Percentiles rank a stretch among this genome's conserved stretches.
Evolutionary conservation across 2,797 vertebrate genomes (phyloP).

Genomic region (Sebastolobus alascanus): DNA sequence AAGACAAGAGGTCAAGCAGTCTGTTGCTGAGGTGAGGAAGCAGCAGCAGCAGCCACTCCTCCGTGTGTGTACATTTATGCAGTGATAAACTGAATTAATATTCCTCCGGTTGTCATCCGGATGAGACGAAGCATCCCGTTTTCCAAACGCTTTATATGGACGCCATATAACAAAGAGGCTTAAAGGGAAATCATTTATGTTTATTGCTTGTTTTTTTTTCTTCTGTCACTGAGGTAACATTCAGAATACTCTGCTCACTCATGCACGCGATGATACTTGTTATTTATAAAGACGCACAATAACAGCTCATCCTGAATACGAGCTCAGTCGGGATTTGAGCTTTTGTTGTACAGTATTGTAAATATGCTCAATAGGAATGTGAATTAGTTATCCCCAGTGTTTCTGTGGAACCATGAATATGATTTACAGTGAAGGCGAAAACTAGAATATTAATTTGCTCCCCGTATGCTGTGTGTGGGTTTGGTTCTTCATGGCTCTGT

Average conservation of each 20-base stretch:
- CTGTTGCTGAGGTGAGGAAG: conserved; percentile 34
- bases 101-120: conserved; percentile 25
- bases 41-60: conserved; percentile 29
- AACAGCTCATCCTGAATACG: conserved; percentile 58
- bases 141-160: conserved; percentile 35
- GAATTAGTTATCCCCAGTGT: conserved; percentile 48
- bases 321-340: conserved; percentile 46
- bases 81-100: conserved; percentile 55
- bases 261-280: conserved; percentile 43
- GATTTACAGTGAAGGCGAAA: conserved; percentile 42
- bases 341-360: conserved; percentile 52
- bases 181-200: conserved; percentile 43
- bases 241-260: conserved; percentile 36
- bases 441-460: conserved; percentile 46
- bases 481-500: conserved; percentile 29
- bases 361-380: conserved; percentile 59
- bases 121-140: conserved; percentile 43
- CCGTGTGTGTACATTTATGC: conserved; percentile 40
- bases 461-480: conserved; percentile 29
- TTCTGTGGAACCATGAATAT: conserved; percentile 48
- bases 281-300: conserved; percentile 60
- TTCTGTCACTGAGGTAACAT: conserved; percentile 58
- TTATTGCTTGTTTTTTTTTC: conserved; percentile 45
- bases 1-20: conserved; percentile 69
- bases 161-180: conserved; percentile 38